Conservation (phyloP, 2,888 invertebrate genomes). For the Iselma pallidipennis region DNA sequence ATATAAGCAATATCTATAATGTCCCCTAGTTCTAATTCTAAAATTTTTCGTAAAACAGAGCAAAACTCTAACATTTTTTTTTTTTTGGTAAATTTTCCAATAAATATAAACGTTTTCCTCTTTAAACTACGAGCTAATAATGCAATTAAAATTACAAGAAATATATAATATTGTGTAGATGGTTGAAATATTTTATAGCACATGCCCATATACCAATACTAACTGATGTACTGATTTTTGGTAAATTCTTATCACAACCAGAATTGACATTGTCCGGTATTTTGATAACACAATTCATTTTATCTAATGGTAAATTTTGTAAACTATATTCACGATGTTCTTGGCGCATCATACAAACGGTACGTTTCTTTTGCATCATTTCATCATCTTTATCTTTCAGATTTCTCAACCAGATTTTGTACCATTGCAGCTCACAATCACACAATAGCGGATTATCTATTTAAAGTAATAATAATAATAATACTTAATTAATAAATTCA, state of each 20-base stretch:
- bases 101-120: slow-evolving; percentile 21
- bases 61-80: slow-evolving; percentile 24
- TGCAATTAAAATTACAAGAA: neutral
- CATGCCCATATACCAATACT: slow-evolving; percentile 29
- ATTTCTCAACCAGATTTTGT: slow-evolving; percentile 78
- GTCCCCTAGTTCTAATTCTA: neutral
- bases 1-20: slow-evolving; percentile 24
- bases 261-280: slow-evolving; percentile 31
- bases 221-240: slow-evolving; percentile 7
- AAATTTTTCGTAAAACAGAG: slow-evolving; percentile 25
- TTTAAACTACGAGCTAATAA: neutral
- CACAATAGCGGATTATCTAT: slow-evolving; percentile 87
- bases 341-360: slow-evolving; percentile 77
- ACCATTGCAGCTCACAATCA: slow-evolving; percentile 88
- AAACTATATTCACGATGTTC: slow-evolving; percentile 84
- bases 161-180: neutral
- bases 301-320: slow-evolving; percentile 78
- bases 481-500: neutral
- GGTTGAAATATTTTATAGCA: slow-evolving; percentile 28
- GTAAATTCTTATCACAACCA: neutral
- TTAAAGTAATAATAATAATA: neutral
- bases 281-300: slow-evolving; percentile 81
- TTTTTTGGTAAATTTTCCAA: slow-evolving; percentile 7
- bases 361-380: slow-evolving; percentile 85
- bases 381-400: slow-evolving; percentile 82